A percentile compares a stretch with the other conserved stretches of the same genome.
These are phyloP conservation scores for Microplitis manilae DNA, from an alignment of 2,888 invertebrate species.

Conservation along the genomic window DNA sequence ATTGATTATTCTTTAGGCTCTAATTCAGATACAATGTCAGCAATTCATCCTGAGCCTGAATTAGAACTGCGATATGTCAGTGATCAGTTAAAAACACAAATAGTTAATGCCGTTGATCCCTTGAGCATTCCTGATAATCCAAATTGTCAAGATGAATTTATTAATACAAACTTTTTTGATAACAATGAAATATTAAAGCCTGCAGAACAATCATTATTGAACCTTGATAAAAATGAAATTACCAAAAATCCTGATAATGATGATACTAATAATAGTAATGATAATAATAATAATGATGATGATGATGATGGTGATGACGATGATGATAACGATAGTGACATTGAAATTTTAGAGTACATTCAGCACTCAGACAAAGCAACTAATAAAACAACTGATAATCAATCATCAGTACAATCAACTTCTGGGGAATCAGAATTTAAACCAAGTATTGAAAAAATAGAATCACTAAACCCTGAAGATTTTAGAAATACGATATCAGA, in stretches of 20 bases:
- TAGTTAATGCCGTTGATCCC: slow-evolving; percentile 51
- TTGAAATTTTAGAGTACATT: slow-evolving; percentile 60
- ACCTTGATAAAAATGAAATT: background rate
- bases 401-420: background rate
- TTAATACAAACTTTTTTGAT: slow-evolving; percentile 62
- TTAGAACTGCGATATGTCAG: slow-evolving; percentile 48
- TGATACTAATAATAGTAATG: background rate
- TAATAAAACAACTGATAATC: slow-evolving; percentile 28
- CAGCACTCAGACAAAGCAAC: slow-evolving; percentile 16
- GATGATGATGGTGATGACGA: background rate
- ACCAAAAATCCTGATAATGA: background rate
- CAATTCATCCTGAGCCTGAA: slow-evolving; percentile 46
- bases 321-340: slow-evolving; percentile 63
- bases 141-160: slow-evolving; percentile 56
- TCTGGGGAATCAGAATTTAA: slow-evolving; percentile 6
- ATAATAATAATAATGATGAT: background rate
- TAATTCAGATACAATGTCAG: background rate
- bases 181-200: slow-evolving; percentile 57
- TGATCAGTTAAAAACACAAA: slow-evolving; percentile 28
- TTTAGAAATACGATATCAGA: slow-evolving; percentile 7
- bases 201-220: slow-evolving; percentile 14
- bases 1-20: background rate
- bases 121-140: slow-evolving; percentile 40
- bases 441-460: background rate
- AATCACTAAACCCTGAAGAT: slow-evolving; percentile 1